Conservation (phyloP, 1,140 invertebrate genomes). For the Eriosoma lanigerum region DNA sequence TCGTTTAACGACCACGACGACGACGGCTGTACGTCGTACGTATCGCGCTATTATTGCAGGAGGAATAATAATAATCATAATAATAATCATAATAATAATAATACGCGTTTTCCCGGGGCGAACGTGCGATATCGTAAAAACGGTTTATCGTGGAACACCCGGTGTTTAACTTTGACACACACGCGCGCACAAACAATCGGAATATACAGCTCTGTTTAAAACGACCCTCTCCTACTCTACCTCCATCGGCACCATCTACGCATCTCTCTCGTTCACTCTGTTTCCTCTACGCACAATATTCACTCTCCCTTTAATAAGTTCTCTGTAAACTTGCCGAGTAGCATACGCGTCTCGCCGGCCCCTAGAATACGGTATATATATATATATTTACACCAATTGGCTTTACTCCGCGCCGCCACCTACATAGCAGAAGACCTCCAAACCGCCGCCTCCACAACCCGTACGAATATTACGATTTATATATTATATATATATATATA, state of each 20-base stretch:
- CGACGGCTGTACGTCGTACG: not conserved
- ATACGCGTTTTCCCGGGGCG: not conserved
- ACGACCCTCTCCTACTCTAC: not conserved
- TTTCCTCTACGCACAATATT: no score
- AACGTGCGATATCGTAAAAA: constrained; percentile 43
- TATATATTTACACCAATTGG: not conserved
- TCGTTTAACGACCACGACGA: not conserved
- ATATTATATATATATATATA: not conserved
- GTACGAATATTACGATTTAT: not conserved
- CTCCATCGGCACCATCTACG: not conserved
- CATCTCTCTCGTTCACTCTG: not conserved
- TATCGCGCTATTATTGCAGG: not conserved
- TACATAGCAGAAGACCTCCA: not conserved
- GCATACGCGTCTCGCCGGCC: not conserved
- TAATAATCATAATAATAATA: constrained; percentile 13
- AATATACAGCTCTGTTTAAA: constrained; percentile 43
- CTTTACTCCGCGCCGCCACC: not conserved
- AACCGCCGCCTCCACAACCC: not conserved
- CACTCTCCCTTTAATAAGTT: not conserved
- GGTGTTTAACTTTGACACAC: constrained; percentile 44
- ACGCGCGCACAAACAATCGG: not conserved
- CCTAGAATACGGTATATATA: not conserved
- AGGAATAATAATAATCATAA: constrained; percentile 16
- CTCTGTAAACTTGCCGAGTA: not conserved
- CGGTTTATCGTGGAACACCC: constrained; percentile 42